Evolutionary conservation across 2,113 vertebrate species (phyloP).

Genomic region (Pedionomus torquatus): DNA sequence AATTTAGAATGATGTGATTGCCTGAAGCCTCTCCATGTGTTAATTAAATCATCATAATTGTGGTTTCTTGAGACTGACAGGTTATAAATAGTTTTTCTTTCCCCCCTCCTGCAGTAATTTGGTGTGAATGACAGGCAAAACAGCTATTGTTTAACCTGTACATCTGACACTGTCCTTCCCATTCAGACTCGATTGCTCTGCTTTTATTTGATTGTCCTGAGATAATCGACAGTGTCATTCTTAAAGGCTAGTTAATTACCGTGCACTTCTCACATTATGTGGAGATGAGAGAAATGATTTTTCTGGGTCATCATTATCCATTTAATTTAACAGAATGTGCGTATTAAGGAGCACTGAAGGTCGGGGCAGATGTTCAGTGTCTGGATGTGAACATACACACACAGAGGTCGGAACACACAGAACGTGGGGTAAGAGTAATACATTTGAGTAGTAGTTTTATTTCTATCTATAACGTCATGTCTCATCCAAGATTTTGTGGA

Average conservation of each 20-base stretch:
- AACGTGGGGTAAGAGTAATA: neutral
- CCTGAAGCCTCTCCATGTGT: constrained; percentile 30
- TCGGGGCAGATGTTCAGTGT: neutral
- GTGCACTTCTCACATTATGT: neutral
- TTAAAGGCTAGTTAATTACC: constrained; percentile 21
- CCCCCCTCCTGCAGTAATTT: neutral
- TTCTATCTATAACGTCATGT: neutral
- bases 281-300: neutral
- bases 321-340: neutral
- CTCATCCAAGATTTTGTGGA: neutral
- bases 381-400: neutral
- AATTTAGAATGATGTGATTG: constrained; percentile 47
- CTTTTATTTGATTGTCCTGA: neutral
- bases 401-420: fast-evolving
- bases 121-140: constrained; percentile 2
- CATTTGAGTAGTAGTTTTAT: neutral
- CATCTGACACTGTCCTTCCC: neutral
- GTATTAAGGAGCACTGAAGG: neutral
- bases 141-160: constrained; percentile 1
- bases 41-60: constrained; percentile 64
- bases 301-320: neutral
- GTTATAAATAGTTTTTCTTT: constrained; percentile 45
- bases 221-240: constrained; percentile 3
- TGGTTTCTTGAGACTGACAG: constrained; percentile 42
- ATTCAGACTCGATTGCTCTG: neutral